phyloP scores from a whole-genome alignment of 2,797 vertebrate genomes.

The Tolypeutes matacus region DNA sequence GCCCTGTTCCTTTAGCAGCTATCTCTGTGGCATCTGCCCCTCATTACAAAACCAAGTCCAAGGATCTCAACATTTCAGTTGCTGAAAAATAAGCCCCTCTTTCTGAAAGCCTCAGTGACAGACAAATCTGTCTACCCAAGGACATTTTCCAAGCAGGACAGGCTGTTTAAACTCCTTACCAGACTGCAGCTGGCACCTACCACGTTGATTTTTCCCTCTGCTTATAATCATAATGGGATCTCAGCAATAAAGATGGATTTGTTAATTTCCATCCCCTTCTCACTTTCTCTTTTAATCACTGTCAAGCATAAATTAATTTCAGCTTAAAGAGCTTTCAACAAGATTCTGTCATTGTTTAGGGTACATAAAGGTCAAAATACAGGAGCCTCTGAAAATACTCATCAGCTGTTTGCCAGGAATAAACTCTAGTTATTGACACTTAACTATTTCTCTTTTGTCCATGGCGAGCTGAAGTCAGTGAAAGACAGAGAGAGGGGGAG shows the following conservation, averaged over 20 bases:
- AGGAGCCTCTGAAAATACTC: constrained; percentile 83
- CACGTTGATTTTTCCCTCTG: constrained; percentile 86
- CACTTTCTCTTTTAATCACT: constrained; percentile 89
- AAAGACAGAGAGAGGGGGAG: background rate
- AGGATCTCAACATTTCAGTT: background rate
- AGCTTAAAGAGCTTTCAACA: constrained; percentile 87
- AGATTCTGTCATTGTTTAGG: constrained; percentile 84
- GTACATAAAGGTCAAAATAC: constrained; percentile 84
- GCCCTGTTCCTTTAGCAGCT: background rate
- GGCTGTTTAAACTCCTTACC: constrained; percentile 84
- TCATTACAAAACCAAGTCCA: constrained; percentile 55
- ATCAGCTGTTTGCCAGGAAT: constrained; percentile 82
- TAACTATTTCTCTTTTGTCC: constrained; percentile 78
- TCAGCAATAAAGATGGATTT: constrained; percentile 90
- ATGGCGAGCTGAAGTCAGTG: constrained; percentile 48
- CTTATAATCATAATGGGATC: constrained; percentile 88
- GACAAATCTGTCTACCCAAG: constrained; percentile 82
- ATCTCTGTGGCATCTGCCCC: background rate
- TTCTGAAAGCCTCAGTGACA: constrained; percentile 69
- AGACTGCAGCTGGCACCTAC: constrained; percentile 88
- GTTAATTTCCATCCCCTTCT: constrained; percentile 88
- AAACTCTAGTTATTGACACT: constrained; percentile 80
- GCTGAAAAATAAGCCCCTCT: constrained; percentile 79
- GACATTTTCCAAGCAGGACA: constrained; percentile 84
- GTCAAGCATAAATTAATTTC: constrained; percentile 89